A percentile compares a stretch with the other conserved stretches of the same genome.
Evolutionary conservation across 2,888 invertebrate genomes (phyloP).

Genomic region (Platycnemis pennipes): DNA sequence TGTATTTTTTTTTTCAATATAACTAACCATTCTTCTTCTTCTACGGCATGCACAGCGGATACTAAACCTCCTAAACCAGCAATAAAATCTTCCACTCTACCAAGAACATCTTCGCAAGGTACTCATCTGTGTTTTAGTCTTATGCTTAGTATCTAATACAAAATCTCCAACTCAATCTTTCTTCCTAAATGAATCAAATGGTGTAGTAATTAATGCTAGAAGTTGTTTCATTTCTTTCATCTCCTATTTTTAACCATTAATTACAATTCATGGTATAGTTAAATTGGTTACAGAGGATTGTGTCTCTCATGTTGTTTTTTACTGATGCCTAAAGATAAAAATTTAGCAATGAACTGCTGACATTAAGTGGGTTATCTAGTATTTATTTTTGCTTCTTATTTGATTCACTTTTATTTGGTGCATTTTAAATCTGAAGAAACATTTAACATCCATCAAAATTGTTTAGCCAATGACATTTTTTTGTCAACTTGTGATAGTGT

Average conservation of each 20-base stretch:
- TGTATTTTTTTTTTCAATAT: slow-evolving; percentile 40
- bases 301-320: not conserved
- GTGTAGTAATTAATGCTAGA: not conserved
- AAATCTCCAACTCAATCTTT: not conserved
- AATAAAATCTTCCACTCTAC: slow-evolving; percentile 97
- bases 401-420: too few relatives aligned
- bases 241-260: not conserved
- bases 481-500: too few relatives aligned
- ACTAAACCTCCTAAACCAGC: slow-evolving; percentile 97
- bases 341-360: too few relatives aligned
- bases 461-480: too few relatives aligned
- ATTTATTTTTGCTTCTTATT: too few relatives aligned
- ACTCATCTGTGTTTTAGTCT: slow-evolving; percentile 75
- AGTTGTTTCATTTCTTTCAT: not conserved
- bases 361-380: too few relatives aligned
- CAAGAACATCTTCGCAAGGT: slow-evolving; percentile 97
- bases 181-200: not conserved
- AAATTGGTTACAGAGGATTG: not conserved
- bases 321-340: not conserved
- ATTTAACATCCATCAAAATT: too few relatives aligned
- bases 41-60: slow-evolving; percentile 84
- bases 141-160: slow-evolving; percentile 10
- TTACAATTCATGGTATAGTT: not conserved
- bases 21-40: slow-evolving; percentile 69
- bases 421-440: too few relatives aligned